Evolutionary conservation across 2,113 vertebrate species (phyloP).

Genomic region (Dicentrarchus labrax): DNA sequence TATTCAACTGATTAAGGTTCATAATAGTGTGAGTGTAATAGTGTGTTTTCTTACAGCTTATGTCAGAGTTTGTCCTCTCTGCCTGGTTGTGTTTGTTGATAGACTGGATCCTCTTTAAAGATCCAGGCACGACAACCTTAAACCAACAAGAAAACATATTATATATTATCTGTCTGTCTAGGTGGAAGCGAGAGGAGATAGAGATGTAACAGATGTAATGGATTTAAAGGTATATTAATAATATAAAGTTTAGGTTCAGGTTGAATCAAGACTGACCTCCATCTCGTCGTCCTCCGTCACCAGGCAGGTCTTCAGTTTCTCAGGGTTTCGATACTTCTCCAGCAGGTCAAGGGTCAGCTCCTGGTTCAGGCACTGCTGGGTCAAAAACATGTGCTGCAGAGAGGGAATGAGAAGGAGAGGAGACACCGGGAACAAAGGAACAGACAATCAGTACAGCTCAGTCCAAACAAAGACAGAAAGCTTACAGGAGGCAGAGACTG

Average conservation of each 20-base stretch:
- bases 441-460: neutral
- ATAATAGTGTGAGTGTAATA: neutral
- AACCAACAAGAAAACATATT: slow-evolving; percentile 8
- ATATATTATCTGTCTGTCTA: neutral
- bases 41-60: slow-evolving; percentile 81
- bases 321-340: slow-evolving; percentile 88
- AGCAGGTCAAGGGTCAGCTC: slow-evolving; percentile 90
- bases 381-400: slow-evolving; percentile 86
- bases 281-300: slow-evolving; percentile 88
- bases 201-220: neutral
- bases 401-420: too few relatives aligned
- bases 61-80: slow-evolving; percentile 85
- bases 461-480: neutral
- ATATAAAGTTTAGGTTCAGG: neutral
- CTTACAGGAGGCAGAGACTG: neutral
- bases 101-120: slow-evolving; percentile 89
- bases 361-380: slow-evolving; percentile 83
- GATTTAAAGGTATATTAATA: neutral
- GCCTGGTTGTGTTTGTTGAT: slow-evolving; percentile 87
- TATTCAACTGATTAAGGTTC: neutral
- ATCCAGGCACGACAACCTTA: slow-evolving; percentile 77
- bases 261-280: slow-evolving; percentile 74
- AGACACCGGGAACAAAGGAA: neutral
- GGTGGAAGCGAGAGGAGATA: neutral
- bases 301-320: slow-evolving; percentile 80